Evolutionary conservation across 2,888 invertebrate species (phyloP), one percentile per base, ranked within the genome.

Genomic region (Ichneumoninae sp.): DNA sequence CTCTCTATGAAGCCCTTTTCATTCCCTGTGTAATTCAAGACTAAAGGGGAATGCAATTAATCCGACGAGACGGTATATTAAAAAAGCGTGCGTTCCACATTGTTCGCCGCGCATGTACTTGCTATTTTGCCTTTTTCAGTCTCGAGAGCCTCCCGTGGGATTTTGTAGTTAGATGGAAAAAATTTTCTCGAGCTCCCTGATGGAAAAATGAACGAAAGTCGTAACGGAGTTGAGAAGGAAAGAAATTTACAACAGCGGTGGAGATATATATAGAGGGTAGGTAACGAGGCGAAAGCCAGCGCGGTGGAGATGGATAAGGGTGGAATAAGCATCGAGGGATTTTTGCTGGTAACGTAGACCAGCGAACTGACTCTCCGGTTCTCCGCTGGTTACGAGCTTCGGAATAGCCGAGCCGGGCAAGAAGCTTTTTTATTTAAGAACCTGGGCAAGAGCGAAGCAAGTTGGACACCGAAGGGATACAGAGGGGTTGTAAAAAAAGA

Each of bases 301-400:
- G 19, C 8, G 57, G 19, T 16, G 47, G 36, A 74, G 68, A 52
- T 13, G 57, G 68, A 47, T 36, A 68, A 81, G 69, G 40, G 54
- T 52, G 52, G 70, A 75, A 75, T 62, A 65, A 81, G 69, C 69
- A 50, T 75, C 60, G 62, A 76, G 52, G 62, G 26, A 70, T 76
- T 81, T 65, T 75, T n/a, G 40, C 36, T 19, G 68, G 3, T 50
- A 62, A 69, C 50, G 22, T 26, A 22, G 10, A 10, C 1, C 19
- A 2, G 52, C 22, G 54, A 22, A 54, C 54, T 22, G 3, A 22
- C 19, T 54, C 47, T 13, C n/a, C 33, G 44, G 36, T 57, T 30
- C 62, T 19, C 19, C 22, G 62, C 30, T 44, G 81, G 60, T 26
- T 78, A 82, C 76, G 81, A 76, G 81, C 71, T 71, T 76, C 70